phyloP scores from a whole-genome alignment of 1,140 invertebrate genomes.

The Ptiloglossa arizonensis region DNA sequence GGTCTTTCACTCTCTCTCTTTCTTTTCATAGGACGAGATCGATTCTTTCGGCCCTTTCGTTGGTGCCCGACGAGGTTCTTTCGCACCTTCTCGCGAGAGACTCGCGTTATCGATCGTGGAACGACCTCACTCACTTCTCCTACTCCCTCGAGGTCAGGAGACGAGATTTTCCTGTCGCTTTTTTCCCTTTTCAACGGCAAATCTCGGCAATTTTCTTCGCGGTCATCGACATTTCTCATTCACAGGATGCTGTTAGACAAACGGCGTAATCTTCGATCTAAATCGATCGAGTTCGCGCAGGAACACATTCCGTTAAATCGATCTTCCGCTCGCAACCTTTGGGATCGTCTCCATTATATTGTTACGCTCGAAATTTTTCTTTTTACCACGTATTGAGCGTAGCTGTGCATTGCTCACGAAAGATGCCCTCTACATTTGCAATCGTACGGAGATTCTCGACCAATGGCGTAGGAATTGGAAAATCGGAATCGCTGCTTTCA shows the following conservation, averaged over 20 bases:
- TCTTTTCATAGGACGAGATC: slow-evolving; percentile 62
- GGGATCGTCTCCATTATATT: not conserved
- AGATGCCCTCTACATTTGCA: slow-evolving; percentile 23
- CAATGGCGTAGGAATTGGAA: slow-evolving; percentile 14
- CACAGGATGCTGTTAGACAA: not conserved
- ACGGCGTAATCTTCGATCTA: not conserved
- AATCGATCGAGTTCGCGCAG: slow-evolving; percentile 3
- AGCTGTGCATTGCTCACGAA: not conserved
- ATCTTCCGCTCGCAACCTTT: not conserved
- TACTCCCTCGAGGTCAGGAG: slow-evolving; percentile 66
- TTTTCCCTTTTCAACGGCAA: slow-evolving; percentile 7
- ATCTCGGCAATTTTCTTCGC: slow-evolving; percentile 27
- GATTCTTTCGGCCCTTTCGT: slow-evolving; percentile 64
- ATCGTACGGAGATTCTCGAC: slow-evolving; percentile 8
- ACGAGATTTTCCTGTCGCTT: slow-evolving; percentile 57
- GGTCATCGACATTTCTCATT: slow-evolving; percentile 60
- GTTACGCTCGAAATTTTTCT: not conserved
- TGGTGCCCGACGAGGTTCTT: slow-evolving; percentile 49
- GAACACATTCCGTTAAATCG: not conserved
- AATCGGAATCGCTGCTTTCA: not conserved
- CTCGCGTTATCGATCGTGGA: slow-evolving; percentile 66
- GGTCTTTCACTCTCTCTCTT: slow-evolving; percentile 47
- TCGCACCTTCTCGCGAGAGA: slow-evolving; percentile 63
- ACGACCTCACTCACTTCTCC: slow-evolving; percentile 64
- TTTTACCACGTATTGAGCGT: not conserved